Evolutionary conservation across 2,888 invertebrate species (phyloP).

Genomic region (Anorthoa munda): DNA sequence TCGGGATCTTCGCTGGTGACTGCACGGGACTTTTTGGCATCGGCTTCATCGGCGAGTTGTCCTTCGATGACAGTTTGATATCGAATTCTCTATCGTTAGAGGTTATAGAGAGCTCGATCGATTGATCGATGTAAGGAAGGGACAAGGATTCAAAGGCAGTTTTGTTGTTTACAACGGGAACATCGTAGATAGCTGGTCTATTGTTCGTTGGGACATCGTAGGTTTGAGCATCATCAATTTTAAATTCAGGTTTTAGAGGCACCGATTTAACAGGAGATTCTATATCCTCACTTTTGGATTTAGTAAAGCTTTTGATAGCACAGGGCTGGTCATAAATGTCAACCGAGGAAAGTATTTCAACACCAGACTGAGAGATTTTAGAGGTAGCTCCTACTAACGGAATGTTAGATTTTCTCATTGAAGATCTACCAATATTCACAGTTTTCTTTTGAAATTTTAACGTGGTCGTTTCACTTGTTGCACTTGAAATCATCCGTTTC

Average conservation of each 20-base stretch:
- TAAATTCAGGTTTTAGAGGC: slow-evolving; percentile 81
- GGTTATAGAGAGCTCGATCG: slow-evolving; percentile 87
- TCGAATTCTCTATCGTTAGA: slow-evolving; percentile 90
- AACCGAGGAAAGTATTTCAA: slow-evolving; percentile 86
- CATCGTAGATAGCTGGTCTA: slow-evolving; percentile 86
- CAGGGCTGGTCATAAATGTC: slow-evolving; percentile 87
- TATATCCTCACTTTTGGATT: slow-evolving; percentile 72
- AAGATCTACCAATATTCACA: slow-evolving; percentile 78
- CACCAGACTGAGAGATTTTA: slow-evolving; percentile 88
- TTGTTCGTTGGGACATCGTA: slow-evolving; percentile 89
- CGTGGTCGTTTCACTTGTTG: slow-evolving; percentile 82
- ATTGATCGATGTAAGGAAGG: slow-evolving; percentile 88
- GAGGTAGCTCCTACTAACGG: slow-evolving; percentile 89
- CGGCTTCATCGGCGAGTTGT: slow-evolving; percentile 82
- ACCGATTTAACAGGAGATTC: slow-evolving; percentile 69
- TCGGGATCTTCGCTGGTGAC: slow-evolving; percentile 80
- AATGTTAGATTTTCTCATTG: slow-evolving; percentile 85
- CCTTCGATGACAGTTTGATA: slow-evolving; percentile 86
- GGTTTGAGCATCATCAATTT: slow-evolving; percentile 80
- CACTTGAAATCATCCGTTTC: slow-evolving; percentile 91
- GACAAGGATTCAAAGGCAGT: slow-evolving; percentile 87
- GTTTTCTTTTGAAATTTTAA: slow-evolving; percentile 87
- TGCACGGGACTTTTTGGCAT: slow-evolving; percentile 75
- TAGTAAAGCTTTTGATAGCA: slow-evolving; percentile 73
- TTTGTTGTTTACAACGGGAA: slow-evolving; percentile 83